Percentiles rank a stretch among this genome's conserved stretches.
phyloP scores from a whole-genome alignment of 2,797 vertebrate genomes.

The Echiichthys vipera region DNA sequence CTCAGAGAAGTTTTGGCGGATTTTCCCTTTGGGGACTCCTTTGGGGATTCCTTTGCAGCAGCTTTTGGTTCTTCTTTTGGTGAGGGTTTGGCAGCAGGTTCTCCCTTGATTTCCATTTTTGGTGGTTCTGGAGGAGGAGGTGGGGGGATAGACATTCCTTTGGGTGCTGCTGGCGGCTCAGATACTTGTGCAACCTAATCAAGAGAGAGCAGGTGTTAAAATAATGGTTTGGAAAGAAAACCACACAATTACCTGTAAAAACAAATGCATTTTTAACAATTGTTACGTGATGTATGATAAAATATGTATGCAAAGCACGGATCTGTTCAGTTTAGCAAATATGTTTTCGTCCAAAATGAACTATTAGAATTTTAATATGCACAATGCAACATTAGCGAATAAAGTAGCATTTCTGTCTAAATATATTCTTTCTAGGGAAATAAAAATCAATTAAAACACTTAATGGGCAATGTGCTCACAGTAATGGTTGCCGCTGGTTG shows the following conservation, averaged over 20 bases:
- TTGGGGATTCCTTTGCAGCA: constrained; percentile 74
- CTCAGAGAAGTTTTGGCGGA: constrained; percentile 83
- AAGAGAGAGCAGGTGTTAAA: constrained; percentile 12
- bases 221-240: background rate
- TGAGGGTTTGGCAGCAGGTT: constrained; percentile 67
- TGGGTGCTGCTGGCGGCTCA: constrained; percentile 75
- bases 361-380: background rate
- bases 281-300: background rate
- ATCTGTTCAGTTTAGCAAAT: background rate
- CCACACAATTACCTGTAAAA: background rate
- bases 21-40: constrained; percentile 82
- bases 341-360: background rate
- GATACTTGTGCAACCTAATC: constrained; percentile 72
- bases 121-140: constrained; percentile 82
- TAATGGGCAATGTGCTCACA: constrained; percentile 75
- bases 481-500: constrained; percentile 72
- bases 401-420: background rate
- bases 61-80: constrained; percentile 80
- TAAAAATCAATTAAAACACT: constrained; percentile 23
- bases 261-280: background rate
- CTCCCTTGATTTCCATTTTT: constrained; percentile 84
- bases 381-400: constrained; percentile 13
- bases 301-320: constrained; percentile 9
- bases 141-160: constrained; percentile 80
- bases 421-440: background rate